Evolutionary conservation across 1,140 invertebrate species (phyloP), one percentile per base, ranked within the genome.

Genomic region (Calycopis cecrops): DNA sequence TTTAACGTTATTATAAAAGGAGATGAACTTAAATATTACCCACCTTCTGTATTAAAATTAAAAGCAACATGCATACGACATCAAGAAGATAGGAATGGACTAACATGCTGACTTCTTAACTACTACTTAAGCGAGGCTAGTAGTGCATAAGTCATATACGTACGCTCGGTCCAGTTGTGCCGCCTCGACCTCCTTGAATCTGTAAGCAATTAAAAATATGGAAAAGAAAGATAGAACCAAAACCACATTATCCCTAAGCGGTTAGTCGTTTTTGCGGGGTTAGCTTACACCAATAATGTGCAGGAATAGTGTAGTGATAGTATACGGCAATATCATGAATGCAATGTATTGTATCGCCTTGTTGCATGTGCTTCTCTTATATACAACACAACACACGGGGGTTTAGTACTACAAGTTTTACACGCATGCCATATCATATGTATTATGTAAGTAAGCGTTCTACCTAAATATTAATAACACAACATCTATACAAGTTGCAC

Each of bases 131-230:
- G 67, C 65, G 67, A 71, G 75, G 65, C 61, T 65, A 54, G 60
- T 65, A 60, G 72, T 75, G 71, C 71, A 65, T 64, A 68, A 51
- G 55, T 71, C 67, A 50, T 64, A 89, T 95, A 95, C 93, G 92
- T 95, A 94, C 93, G 93, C 92, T 94, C 93, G 91, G 88, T 95
- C 94, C 91, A 94, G 89, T 85, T 93, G 92, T 85, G 91, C 91
- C 72, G 93, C 92, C 90, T 95, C 93, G 83, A 92, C 92, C 89
- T 95, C 93, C 93, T 94, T 94, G 92, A 94, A 94, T 93, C 94
- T 95, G 93, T 76, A 94, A 95, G 92, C 90, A 87, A 88, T 88
- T 84, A 85, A 88, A 89, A 89, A 90, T 88, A 85, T 88, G 85
- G 84, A 83, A 85, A 89, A 87, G 85, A 88, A 82, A 86, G 75